A percentile compares a stretch with the other conserved stretches of the same genome.
Evolutionary conservation across 2,797 vertebrate species (phyloP).

Genomic region (Microhierax caerulescens): DNA sequence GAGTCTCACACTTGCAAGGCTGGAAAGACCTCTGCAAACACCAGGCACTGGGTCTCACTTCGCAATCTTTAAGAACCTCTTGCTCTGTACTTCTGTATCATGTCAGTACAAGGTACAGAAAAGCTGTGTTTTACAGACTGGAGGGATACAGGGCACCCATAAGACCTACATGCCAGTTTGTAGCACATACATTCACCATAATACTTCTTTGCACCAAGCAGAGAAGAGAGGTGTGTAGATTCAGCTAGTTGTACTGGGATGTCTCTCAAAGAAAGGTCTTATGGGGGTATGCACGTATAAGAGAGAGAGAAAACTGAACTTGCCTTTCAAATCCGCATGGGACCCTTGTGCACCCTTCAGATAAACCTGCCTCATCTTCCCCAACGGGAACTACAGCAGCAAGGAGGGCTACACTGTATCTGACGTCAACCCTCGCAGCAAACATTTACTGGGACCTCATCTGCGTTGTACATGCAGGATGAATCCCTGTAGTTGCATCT

Average conservation of each 20-base stretch:
- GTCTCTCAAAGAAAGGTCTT: background rate
- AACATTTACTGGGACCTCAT: background rate
- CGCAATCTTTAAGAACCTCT: background rate
- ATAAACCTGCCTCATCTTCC: background rate
- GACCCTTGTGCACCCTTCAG: background rate
- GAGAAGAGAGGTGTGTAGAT: background rate
- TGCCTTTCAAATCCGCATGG: background rate
- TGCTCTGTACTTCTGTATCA: fast-evolving
- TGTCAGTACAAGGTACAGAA: background rate
- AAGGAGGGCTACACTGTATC: background rate
- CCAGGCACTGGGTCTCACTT: background rate
- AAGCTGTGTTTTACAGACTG: background rate
- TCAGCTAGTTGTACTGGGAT: background rate
- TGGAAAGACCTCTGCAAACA: background rate
- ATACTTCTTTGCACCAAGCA: background rate
- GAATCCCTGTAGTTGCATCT: background rate
- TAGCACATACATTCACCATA: background rate
- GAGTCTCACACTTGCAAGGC: background rate
- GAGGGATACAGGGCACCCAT: background rate
- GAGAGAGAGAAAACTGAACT: background rate
- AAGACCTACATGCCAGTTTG: background rate
- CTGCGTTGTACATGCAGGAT: background rate
- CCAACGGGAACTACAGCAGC: background rate
- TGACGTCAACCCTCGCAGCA: background rate
- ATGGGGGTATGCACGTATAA: too few relatives aligned